Conservation (phyloP, 2,113 vertebrate species). For the Labrus mixtus region DNA sequence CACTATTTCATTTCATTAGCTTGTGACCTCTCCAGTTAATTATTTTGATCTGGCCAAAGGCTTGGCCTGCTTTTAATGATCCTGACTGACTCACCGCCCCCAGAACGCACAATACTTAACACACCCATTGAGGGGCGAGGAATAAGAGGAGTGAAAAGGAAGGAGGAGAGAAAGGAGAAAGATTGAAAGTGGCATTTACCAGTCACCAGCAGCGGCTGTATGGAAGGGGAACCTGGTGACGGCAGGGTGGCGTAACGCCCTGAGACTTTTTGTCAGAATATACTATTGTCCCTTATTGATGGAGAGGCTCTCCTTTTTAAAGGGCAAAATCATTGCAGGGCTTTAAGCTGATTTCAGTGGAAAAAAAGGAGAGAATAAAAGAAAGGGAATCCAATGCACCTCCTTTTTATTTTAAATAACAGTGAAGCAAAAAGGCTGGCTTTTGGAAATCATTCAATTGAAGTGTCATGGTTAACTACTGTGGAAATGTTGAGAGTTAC, state of each 20-base stretch:
- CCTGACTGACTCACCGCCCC: constrained; percentile 81
- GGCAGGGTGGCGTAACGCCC: constrained; percentile 72
- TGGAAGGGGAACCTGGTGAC: constrained; percentile 65
- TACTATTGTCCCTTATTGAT: constrained; percentile 78
- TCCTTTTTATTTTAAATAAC: constrained; percentile 42
- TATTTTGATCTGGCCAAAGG: constrained; percentile 88
- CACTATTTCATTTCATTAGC: constrained; percentile 86
- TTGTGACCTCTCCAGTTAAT: constrained; percentile 88
- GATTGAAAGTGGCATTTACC: constrained; percentile 84
- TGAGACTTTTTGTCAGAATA: constrained; percentile 79
- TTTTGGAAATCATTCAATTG: constrained; percentile 33
- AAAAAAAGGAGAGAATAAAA: constrained; percentile 19
- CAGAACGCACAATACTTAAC: constrained; percentile 85
- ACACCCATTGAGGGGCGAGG: constrained; percentile 77
- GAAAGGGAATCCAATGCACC: constrained; percentile 39
- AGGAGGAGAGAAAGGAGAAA: constrained; percentile 71
- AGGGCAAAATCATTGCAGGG: constrained; percentile 57
- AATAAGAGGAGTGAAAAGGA: constrained; percentile 75
- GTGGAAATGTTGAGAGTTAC: constrained; percentile 18
- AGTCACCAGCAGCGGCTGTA: constrained; percentile 68
- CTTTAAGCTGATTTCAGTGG: constrained; percentile 60
- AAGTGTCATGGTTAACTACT: constrained; percentile 1
- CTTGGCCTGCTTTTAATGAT: constrained; percentile 84
- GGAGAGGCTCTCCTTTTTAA: constrained; percentile 66
- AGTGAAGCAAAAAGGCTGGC: constrained; percentile 5